A percentile compares a stretch with the other conserved stretches of the same genome.
These are phyloP conservation scores for Peromyscus eremicus DNA, from an alignment of 2,797 vertebrate genomes.

Conservation along the genomic window DNA sequence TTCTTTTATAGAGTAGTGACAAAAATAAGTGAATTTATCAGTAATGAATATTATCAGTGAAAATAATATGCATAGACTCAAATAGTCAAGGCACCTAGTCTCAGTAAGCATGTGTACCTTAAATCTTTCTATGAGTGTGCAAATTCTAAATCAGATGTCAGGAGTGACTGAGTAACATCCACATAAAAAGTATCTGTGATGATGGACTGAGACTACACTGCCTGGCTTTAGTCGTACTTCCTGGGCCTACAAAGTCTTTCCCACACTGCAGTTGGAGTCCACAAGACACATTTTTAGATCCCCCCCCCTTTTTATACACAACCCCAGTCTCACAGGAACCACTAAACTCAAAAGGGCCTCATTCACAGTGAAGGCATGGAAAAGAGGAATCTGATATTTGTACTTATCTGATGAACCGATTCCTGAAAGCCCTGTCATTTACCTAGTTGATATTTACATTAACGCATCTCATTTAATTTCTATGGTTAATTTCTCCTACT, in stretches of 20 bases:
- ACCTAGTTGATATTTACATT: constrained; percentile 59
- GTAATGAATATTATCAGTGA: neutral
- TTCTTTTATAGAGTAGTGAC: neutral
- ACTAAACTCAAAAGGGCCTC: constrained; percentile 90
- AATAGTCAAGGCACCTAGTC: constrained; percentile 60
- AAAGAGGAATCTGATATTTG: constrained; percentile 76
- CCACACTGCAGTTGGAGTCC: constrained; percentile 91
- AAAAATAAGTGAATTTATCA: neutral
- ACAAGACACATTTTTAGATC: constrained; percentile 89
- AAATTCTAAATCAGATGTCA: constrained; percentile 65
- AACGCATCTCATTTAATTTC: constrained; percentile 14
- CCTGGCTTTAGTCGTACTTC: constrained; percentile 21
- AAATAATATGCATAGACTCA: constrained; percentile 70
- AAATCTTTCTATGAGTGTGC: constrained; percentile 77
- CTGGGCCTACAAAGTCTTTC: constrained; percentile 89
- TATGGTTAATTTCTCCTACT: neutral
- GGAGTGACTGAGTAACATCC: constrained; percentile 81
- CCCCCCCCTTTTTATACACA: constrained; percentile 87
- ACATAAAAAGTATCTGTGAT: constrained; percentile 92
- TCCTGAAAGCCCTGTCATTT: constrained; percentile 63
- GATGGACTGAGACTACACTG: constrained; percentile 92
- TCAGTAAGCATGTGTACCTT: constrained; percentile 71
- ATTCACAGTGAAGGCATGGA: constrained; percentile 91
- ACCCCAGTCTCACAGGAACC: constrained; percentile 92
- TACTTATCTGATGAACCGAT: constrained; percentile 69